These are phyloP conservation scores for Strigamia transsilvanica DNA, from an alignment of 2,888 invertebrate genomes.

Conservation along the genomic window DNA sequence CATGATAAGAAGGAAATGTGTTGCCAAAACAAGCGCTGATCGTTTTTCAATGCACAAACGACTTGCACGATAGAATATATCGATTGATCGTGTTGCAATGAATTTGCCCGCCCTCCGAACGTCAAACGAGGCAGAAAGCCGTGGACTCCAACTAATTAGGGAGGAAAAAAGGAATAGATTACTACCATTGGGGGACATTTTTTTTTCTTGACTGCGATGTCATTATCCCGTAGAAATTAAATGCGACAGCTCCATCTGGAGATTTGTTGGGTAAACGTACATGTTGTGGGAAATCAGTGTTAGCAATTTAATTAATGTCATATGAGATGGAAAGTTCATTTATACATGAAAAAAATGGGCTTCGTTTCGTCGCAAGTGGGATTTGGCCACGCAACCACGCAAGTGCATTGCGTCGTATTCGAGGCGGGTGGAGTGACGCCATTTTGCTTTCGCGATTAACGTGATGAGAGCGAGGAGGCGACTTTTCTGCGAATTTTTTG, in stretches of 20 bases:
- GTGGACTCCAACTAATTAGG: constrained; percentile 7
- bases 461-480: too few relatives aligned
- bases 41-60: constrained; percentile 45
- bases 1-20: constrained; percentile 34
- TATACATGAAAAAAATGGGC: background rate
- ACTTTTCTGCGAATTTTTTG: too few relatives aligned
- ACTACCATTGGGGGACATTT: constrained; percentile 6
- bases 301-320: background rate
- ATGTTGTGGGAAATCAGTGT: constrained; percentile 20
- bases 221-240: background rate
- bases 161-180: constrained; percentile 23
- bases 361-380: too few relatives aligned
- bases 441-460: too few relatives aligned
- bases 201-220: background rate
- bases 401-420: too few relatives aligned
- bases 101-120: constrained; percentile 29
- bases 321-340: background rate
- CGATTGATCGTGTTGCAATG: constrained; percentile 39
- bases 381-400: too few relatives aligned
- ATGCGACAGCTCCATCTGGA: constrained; percentile 34
- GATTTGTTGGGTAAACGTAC: background rate
- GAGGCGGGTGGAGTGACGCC: too few relatives aligned
- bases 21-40: constrained; percentile 45
- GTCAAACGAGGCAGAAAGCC: constrained; percentile 49
- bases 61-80: constrained; percentile 32